These are phyloP conservation scores for Cylindroiulus punctatus DNA, from an alignment of 2,888 invertebrate genomes.

Conservation along the genomic window DNA sequence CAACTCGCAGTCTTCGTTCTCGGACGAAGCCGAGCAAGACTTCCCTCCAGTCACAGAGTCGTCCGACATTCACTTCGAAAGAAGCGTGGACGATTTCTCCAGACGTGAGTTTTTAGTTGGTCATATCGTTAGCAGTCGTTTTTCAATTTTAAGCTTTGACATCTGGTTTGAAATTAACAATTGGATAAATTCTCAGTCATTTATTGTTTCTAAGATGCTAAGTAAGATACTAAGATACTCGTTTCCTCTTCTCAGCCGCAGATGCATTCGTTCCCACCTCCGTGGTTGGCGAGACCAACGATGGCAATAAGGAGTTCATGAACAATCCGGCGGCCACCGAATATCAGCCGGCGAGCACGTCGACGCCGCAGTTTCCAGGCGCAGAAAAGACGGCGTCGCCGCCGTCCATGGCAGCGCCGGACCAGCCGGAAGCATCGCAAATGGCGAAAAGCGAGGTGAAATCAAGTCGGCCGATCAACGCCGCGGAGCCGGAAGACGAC, in stretches of 20 bases:
- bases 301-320: too few species aligned
- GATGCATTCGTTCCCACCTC: constrained; percentile 2
- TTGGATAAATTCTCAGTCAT: too few species aligned
- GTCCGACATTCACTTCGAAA: neutral
- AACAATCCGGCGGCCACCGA: neutral
- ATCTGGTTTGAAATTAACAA: too few species aligned
- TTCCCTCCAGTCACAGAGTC: neutral
- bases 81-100: neutral
- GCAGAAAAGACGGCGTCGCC: neutral
- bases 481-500: neutral
- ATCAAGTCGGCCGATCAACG: neutral
- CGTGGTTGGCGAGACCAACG: neutral
- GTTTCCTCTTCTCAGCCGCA: neutral
- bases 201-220: too few species aligned
- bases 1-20: neutral
- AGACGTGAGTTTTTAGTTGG: neutral
- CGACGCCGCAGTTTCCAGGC: neutral
- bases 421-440: neutral
- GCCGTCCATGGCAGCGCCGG: neutral
- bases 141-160: too few species aligned
- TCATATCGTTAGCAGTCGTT: too few species aligned
- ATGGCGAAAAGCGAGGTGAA: neutral
- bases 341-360: neutral
- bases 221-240: too few species aligned
- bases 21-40: neutral